Percentiles rank a stretch among this genome's conserved stretches.
Evolutionary conservation across 2,797 vertebrate species (phyloP).

Genomic region (Lacerta agilis): DNA sequence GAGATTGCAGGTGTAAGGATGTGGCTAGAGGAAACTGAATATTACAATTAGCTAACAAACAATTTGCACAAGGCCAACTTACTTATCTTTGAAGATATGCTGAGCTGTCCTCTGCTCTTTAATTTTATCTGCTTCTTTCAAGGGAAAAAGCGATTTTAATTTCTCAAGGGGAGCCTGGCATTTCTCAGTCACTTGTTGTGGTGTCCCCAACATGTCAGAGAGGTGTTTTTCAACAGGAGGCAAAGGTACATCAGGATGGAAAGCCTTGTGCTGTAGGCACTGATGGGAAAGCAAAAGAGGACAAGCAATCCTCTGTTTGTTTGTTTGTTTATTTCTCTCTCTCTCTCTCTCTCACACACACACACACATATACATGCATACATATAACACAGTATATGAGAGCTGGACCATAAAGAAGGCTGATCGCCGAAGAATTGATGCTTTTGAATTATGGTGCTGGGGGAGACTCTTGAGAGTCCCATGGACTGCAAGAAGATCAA

Average conservation of each 20-base stretch:
- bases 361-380: neutral
- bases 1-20: neutral
- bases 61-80: constrained; percentile 64
- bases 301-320: constrained; percentile 18
- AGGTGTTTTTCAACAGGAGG: constrained; percentile 87
- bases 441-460: no score
- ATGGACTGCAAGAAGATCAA: no score
- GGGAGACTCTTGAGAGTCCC: no score
- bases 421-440: no score
- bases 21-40: neutral
- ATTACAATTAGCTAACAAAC: constrained; percentile 10
- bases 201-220: constrained; percentile 82
- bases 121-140: constrained; percentile 88
- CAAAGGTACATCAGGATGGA: constrained; percentile 84
- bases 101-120: constrained; percentile 90
- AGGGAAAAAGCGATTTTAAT: constrained; percentile 87
- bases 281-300: constrained; percentile 73
- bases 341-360: no score
- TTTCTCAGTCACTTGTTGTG: constrained; percentile 79
- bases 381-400: no score
- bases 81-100: constrained; percentile 92
- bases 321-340: neutral
- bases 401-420: no score
- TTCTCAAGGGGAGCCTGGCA: constrained; percentile 84
- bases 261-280: constrained; percentile 92